Evolutionary conservation across 2,888 invertebrate genomes (phyloP), one percentile per base, ranked within the genome.

Genomic region (Psylliodes chrysocephalus): DNA sequence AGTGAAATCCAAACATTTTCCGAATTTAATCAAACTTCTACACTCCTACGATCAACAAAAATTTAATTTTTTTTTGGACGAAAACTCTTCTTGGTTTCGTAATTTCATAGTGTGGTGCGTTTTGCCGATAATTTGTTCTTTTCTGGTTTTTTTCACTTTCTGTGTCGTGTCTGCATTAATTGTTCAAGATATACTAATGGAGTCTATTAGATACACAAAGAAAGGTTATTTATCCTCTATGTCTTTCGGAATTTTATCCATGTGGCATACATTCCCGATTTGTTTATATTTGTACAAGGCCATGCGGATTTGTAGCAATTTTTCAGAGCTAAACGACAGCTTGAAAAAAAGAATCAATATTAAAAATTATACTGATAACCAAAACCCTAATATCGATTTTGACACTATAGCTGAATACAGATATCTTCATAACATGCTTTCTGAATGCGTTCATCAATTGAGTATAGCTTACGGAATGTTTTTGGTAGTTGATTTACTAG

Each of bases 11-110:
- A 53, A 53, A 7, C n/a, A 12, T n/a, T 22, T 38, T 1, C 35
- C 53, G 7, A 19, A 10, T 22, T 38, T 53, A 19, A 38, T 53
- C 10, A 38, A 35, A 8, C 12, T 53, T 12, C 14, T 53, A 15
- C 35, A 53, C 14, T 3, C 18, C 1, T 53, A 25, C 7, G 53
- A 53, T 38, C 35, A 53, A 8, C 18, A 38, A 22, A 35, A 38
- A 12, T 7, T 22, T 14, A 12, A 38, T 8, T 38, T 38, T 19
- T 7, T 8, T 1, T 5, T 35, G 3, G 53, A 14, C 2, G 22
- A 38, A 14, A 38, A 40, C 5, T 12, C 10, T 14, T 4, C n/a
- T 6, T 8, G 22, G 3, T 38, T 19, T 2, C 1, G 7, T 22
- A 35, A 22, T 6, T 3, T 38, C 14, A 4, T 53, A 2, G 7